Percentiles rank a stretch among this genome's conserved stretches.
phyloP scores from a whole-genome alignment of 2,888 invertebrate genomes.

The Dorcus hopei region DNA sequence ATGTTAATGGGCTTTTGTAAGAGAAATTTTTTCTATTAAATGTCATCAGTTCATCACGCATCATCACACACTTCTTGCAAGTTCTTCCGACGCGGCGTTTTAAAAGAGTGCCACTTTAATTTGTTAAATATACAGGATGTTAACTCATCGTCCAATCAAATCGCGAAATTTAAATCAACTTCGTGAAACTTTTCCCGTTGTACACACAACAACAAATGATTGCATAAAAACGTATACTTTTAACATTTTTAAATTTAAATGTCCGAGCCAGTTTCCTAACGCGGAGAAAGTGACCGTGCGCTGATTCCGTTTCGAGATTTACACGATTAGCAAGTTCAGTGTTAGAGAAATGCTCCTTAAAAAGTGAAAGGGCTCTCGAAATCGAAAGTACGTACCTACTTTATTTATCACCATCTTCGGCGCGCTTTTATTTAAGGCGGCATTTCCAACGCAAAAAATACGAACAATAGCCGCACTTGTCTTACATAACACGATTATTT shows the following conservation, averaged over 20 bases:
- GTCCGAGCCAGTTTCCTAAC: constrained; percentile 17
- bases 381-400: constrained; percentile 15
- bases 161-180: not conserved
- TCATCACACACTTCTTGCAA: too few species aligned
- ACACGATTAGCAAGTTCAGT: constrained; percentile 28
- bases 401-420: too few species aligned
- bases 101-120: too few species aligned
- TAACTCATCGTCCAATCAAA: not conserved
- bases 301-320: constrained; percentile 10
- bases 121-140: not conserved
- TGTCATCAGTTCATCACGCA: not conserved
- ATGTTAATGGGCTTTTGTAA: too few species aligned
- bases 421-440: too few species aligned
- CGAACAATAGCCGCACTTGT: too few species aligned
- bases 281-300: constrained; percentile 23
- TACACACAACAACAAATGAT: not conserved
- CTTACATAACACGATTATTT: too few species aligned
- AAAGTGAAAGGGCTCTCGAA: constrained; percentile 24
- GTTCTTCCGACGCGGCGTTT: too few species aligned
- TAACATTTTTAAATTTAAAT: constrained; percentile 7
- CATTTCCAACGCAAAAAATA: too few species aligned
- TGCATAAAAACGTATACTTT: constrained; percentile 9
- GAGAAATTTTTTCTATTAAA: too few species aligned
- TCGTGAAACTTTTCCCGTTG: too few species aligned
- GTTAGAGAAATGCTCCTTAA: constrained; percentile 28